Percentiles rank a stretch among this genome's conserved stretches.
Conservation (phyloP, 2,888 invertebrate genomes). For the Cancer borealis region DNA sequence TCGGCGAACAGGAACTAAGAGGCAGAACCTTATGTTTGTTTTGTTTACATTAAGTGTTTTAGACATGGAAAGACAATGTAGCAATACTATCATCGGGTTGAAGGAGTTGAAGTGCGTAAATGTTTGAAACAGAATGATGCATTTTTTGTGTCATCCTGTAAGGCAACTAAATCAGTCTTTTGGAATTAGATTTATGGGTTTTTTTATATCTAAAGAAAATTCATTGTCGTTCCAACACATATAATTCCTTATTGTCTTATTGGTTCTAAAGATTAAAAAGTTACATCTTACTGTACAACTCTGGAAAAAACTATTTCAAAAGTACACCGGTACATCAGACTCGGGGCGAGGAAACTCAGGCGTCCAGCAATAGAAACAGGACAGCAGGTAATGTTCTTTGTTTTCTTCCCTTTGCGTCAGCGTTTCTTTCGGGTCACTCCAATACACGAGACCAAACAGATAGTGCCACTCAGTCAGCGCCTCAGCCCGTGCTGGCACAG, state of each 20-base stretch:
- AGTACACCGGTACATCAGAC: constrained; percentile 54
- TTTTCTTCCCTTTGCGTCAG: constrained; percentile 42
- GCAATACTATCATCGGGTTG: constrained; percentile 37
- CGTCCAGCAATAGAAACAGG: constrained; percentile 2
- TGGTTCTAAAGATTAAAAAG: constrained; percentile 71
- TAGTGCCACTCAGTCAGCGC: constrained; percentile 64
- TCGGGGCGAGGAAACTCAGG: constrained; percentile 35
- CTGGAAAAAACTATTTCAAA: constrained; percentile 58
- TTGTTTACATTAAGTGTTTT: constrained; percentile 58
- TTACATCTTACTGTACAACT: constrained; percentile 73
- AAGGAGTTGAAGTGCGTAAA: not conserved
- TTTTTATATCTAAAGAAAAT: constrained; percentile 27
- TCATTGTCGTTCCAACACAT: constrained; percentile 74
- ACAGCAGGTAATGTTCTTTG: constrained; percentile 7
- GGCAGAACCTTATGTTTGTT: constrained; percentile 62
- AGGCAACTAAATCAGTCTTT: constrained; percentile 12
- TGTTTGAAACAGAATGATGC: not conserved
- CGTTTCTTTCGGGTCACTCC: not conserved
- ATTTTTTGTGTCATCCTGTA: not conserved
- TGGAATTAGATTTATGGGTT: not conserved
- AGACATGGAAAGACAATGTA: constrained; percentile 71
- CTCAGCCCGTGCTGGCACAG: constrained; percentile 38
- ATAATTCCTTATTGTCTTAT: constrained; percentile 73
- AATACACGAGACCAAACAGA: constrained; percentile 49
- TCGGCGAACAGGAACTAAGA: constrained; percentile 73